Evolutionary conservation across 1,140 invertebrate genomes (phyloP).

Genomic region (Ridgeia piscesae): DNA sequence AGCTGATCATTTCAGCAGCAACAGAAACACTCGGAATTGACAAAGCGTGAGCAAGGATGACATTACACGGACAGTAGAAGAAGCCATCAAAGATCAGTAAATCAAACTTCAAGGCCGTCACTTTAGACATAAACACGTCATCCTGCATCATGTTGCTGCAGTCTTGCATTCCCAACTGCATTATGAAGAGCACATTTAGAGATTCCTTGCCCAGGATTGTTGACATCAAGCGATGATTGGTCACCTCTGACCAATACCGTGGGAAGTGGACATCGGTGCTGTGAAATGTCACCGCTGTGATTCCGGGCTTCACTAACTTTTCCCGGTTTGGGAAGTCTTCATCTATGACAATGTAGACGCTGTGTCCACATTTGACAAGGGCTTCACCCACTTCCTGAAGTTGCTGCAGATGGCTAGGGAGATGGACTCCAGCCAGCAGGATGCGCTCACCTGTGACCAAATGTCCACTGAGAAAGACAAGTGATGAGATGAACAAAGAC

Average conservation of each 20-base stretch:
- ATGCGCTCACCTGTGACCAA: neutral
- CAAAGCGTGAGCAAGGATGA: neutral
- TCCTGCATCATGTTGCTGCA: slow-evolving; percentile 14
- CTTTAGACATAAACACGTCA: slow-evolving; percentile 1
- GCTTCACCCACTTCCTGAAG: neutral
- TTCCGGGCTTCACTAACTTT: neutral
- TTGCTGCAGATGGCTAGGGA: neutral
- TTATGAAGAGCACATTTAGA: neutral
- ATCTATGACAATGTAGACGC: neutral
- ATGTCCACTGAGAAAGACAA: neutral
- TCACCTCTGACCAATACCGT: neutral
- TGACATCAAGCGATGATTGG: neutral
- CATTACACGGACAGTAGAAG: neutral
- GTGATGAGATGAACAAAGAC: neutral
- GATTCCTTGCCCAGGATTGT: neutral
- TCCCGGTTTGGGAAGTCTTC: neutral
- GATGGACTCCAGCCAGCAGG: neutral
- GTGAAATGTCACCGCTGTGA: neutral
- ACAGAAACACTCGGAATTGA: neutral
- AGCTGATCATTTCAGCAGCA: neutral
- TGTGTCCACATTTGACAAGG: neutral
- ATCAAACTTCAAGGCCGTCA: slow-evolving; percentile 12
- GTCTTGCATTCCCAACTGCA: neutral
- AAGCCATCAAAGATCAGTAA: slow-evolving; percentile 1
- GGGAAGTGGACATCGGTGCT: neutral